Percentiles rank a stretch among this genome's conserved stretches.
These are phyloP conservation scores for rabbit (Oryctolagus cuniculus) DNA, from an alignment of 2,113 vertebrate genomes.

Conservation along the genomic window DNA sequence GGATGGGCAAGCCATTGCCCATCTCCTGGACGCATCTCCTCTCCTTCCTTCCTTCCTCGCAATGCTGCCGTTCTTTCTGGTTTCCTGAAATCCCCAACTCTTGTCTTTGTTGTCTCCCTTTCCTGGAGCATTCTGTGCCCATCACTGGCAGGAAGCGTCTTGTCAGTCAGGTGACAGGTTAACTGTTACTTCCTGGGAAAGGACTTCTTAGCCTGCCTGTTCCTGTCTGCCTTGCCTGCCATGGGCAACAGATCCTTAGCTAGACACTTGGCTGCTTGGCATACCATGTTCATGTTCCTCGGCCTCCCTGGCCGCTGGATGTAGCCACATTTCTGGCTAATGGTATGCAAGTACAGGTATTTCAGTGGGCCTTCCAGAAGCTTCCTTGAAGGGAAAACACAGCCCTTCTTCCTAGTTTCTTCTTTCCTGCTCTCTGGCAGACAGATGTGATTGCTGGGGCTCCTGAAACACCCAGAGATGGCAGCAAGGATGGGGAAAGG, in stretches of 20 bases:
- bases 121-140: not conserved
- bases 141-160: not conserved
- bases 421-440: not conserved
- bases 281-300: fast-evolving
- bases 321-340: not conserved
- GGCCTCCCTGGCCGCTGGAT: not conserved
- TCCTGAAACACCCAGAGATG: not conserved
- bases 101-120: not conserved
- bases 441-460: not conserved
- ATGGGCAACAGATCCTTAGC: not conserved
- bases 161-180: not conserved
- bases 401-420: not conserved
- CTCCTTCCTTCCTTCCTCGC: not conserved
- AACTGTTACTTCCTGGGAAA: not conserved
- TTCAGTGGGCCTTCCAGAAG: not conserved
- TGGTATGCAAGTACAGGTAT: not conserved
- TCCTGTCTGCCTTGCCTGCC: not conserved
- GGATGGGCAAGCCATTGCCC: no score
- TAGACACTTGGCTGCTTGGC: no score
- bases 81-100: not conserved
- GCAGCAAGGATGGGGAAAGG: not conserved
- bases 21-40: not conserved
- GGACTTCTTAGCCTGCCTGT: not conserved
- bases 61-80: not conserved
- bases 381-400: not conserved